Evolutionary conservation across 1,140 invertebrate genomes (phyloP), one percentile per base, ranked within the genome.

Genomic region (Penaeus vannamei): DNA sequence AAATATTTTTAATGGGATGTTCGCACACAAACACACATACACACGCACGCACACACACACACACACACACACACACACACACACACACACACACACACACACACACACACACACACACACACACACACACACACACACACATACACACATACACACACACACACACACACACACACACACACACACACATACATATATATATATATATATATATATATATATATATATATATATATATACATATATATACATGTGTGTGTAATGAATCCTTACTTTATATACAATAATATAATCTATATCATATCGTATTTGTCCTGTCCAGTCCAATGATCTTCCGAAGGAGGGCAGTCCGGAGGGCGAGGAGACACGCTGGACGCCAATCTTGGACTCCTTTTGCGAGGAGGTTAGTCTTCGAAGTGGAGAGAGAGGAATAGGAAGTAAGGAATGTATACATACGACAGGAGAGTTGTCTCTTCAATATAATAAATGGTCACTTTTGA

Each of bases 151-250:
- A 62, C 62, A 84, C 19, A 84, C 61, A 62, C 62, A 84, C 62
- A 84, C 62, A 84, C 62, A 83, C n/a, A 83, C 29, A 83, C n/a
- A 60, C 19, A 84, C 32, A 84, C 62, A 84, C 62, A 84, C 62
- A 29, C 62, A 84, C 61, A 84, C 29, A 84, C 62, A 84, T 84
- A 84, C 62, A 84, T 84, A 64, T 83, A 84, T 84, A 84, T 83
- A 84, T 29, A 84, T 84, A 84, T 84, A 84, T 62, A 62, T 61
- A 61, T 29, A 84, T 62, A 84, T 84, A 84, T 29, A 84, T 84
- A 84, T 62, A 64, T 84, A 84, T 61, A 80, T 53, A 80, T 80
- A 80, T 80, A 80, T 80, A 80, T 80, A 80, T 80, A 69, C 29
- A 69, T 69, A 69, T 69, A 69, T 69, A 69, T 69, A 69, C 29